Evolutionary conservation across 2,797 vertebrate genomes (phyloP), one percentile per base, ranked within the genome.

Genomic region (Clamator glandarius): DNA sequence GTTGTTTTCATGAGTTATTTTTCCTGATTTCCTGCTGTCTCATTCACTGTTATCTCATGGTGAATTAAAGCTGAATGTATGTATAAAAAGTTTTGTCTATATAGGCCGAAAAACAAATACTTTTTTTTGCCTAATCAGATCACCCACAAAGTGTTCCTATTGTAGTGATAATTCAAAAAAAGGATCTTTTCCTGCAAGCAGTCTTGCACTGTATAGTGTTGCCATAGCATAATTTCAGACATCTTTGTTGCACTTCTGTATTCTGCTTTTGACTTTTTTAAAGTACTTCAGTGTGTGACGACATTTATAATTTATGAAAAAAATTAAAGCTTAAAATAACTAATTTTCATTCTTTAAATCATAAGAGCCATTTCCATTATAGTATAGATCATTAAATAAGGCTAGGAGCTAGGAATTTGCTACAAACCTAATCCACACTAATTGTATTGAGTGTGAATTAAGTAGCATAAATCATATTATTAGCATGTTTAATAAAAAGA

Each of bases 261-360:
- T 51, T 68, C 72, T 63, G 29, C 33, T 78, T 84, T 59, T 72
- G 33, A 74, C 76, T 59, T 70, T 70, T 76, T 84, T 35, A 36
- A 89, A 76, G 44, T 48, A 91, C 59, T 89, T 83, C 46, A 66
- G 20, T 41, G 19, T 31, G 42, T 42, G 35, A 52, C 41, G n/a
- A 52, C 51, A 73, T 75, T 87, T 75, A 58, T 23, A 44, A 80
- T 77, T 66, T 78, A 29, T 36, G 39, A 35, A 91, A 59, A 48
- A 23, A 78, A 9, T 21, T 57, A 62, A 51, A 28, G 26, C 58
- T 95, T 95, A 31, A 68, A 61, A 84, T 70, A 91, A 87, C n/a
- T 80, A 25, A 28, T 89, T 92, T 94, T 95, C 24, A 44, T 81
- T 58, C 48, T 63, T 86, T 77, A 87, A 92, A 86, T 87, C 9